Evolutionary conservation across 2,888 invertebrate genomes (phyloP), one percentile per base, ranked within the genome.

Genomic region (Parasteatoda lunata): DNA sequence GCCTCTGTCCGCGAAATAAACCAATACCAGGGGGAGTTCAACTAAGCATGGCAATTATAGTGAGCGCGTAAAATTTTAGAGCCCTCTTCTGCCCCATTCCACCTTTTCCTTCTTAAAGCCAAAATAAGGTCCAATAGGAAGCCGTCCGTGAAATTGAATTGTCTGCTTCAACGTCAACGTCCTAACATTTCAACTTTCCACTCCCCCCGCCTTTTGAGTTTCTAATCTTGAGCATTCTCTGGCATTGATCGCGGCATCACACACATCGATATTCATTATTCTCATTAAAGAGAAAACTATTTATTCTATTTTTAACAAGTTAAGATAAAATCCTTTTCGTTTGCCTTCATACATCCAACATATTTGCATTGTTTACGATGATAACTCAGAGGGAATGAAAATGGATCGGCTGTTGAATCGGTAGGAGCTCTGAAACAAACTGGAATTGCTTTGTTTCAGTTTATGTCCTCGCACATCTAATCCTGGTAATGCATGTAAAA

Each of bases 41-140:
- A 86, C 86, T 86, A 86, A 86, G 86, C 86, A 86, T 86, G 86
- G 81, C 86, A 86, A 86, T 86, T 86, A 86, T 86, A 81, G 86
- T 73, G 86, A 86, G 86, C 81, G 81, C 86, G 86, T 86, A 86
- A 86, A 86, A 86, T 86, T 86, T 86, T 86, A 86, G 86, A 86
- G 86, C 76, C 85, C 85, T 85, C 75, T 64, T 49, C 72, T 72
- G 52, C 54, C 77, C 15, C 30, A 54, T 64, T 70, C 65, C 70
- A 59, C 76, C 71, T 66, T 72, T 76, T 79, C 71, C 52, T 77
- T 68, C 71, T 77, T 68, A 77, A 73, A 72, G 73, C 73, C 72
- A 77, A 77, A 81, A 86, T 86, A 86, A 80, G 72, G 81, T 2
- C 86, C 80, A 86, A 81, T 81, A 72, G 86, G 77, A 86, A 86